Evolutionary conservation across 2,113 vertebrate species (phyloP).

Genomic region (Ptilonorhynchus violaceus): DNA sequence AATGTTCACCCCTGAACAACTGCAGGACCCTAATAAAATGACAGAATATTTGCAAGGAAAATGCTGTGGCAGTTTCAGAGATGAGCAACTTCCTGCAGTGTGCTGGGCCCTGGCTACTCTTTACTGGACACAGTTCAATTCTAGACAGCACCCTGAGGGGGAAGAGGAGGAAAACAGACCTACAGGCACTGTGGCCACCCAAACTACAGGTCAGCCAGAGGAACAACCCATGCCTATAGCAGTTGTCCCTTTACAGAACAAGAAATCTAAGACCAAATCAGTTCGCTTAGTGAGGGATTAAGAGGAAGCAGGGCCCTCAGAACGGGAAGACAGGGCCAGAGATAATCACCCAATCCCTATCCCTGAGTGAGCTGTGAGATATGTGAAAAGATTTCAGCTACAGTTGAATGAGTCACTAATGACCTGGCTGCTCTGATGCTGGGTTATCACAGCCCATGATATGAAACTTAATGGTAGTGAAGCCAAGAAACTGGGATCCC

Average conservation of each 20-base stretch:
- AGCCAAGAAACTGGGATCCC: not conserved
- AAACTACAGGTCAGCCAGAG: not conserved
- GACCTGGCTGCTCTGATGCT: not conserved
- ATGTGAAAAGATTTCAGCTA: not conserved
- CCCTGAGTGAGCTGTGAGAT: not conserved
- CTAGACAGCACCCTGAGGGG: not conserved
- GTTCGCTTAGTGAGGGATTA: not conserved
- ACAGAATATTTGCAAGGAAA: not conserved
- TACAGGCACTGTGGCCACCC: not conserved
- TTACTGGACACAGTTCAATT: not conserved
- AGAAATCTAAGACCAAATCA: not conserved
- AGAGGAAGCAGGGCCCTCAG: not conserved
- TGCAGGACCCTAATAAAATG: not conserved
- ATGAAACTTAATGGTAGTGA: not conserved
- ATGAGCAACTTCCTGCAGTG: not conserved
- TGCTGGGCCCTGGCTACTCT: not conserved
- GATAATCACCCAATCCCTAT: not conserved
- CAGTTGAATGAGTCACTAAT: not conserved
- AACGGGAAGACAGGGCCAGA: not conserved
- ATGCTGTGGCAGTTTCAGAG: not conserved
- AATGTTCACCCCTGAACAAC: not conserved
- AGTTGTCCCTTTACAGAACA: not conserved
- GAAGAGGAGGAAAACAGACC: not conserved
- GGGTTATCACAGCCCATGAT: not conserved
- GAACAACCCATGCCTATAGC: not conserved